Base-by-base conservation (phyloP, 2,797 vertebrate species). In the Macroramphosus scolopax region DNA sequence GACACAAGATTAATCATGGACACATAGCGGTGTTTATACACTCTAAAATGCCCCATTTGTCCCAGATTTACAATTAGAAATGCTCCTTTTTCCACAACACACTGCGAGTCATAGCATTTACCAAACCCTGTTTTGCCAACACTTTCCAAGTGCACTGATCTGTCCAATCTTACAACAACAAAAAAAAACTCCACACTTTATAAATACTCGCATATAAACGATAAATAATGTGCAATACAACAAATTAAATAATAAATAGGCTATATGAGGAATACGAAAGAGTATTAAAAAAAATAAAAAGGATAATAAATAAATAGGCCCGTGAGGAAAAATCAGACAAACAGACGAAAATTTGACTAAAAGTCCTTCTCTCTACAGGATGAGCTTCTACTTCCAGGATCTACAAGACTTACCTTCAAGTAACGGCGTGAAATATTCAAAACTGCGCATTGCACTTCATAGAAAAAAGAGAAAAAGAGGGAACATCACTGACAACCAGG, bases 181-280 rank as follows among this genome's bases (percentile, higher is more conserved):
- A 44, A 87, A 51, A 31, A 36, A 12, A 37, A 11, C 91, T 92
- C 86, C 87, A 90, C 91, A 91, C 81, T 6, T 90, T 91, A 95
- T 95, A 98, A 98, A 98, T 98, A 91, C 75, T 86, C 75, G 82
- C 95, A 91, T 93, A 89, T 90, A 91, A 93, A 94, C 88, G 93
- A 97, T 97, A 99, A 98, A 98, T 97, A 97, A 96, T 95, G 91
- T 92, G 87, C 92, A 90, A 91, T 95, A 95, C 89, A 92, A 93
- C 93, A 85, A 65, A 65, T 92, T 92, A 92, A 98, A 96, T 94
- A 95, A 98, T 98, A 97, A 98, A 98, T 97, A 98, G 88, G 70
- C 83, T 91, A 86, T 77, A 75, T 75, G 64, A 72, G 79, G 76
- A n/a, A 56, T 72, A 91, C 85, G 82, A 90, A 89, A 90, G 92